A percentile compares a stretch with the other conserved stretches of the same genome.
Conservation (phyloP, 2,888 invertebrate species). For the Ferdinandea cuprea region DNA sequence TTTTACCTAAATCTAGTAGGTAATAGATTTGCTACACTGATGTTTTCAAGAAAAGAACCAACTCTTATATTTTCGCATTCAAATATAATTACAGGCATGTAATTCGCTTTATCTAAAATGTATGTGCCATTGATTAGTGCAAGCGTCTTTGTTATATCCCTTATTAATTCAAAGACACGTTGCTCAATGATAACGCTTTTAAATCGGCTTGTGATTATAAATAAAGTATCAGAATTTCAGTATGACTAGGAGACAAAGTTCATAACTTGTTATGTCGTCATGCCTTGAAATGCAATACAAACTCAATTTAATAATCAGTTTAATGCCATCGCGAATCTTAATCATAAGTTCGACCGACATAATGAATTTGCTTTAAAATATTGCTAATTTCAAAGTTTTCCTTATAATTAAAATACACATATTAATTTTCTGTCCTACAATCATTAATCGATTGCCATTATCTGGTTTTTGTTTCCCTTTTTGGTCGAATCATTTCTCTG, state of each 20-base stretch:
- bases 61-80: too few relatives aligned
- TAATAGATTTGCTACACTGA: too few relatives aligned
- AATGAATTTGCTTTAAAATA: conserved; percentile 4
- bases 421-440: conserved; percentile 11
- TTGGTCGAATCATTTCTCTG: conserved; percentile 32
- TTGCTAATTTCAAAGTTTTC: conserved; percentile 14
- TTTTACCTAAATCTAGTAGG: too few relatives aligned
- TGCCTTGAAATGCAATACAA: conserved; percentile 24
- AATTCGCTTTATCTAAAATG: neutral
- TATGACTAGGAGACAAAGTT: conserved; percentile 42
- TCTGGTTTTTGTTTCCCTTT: conserved; percentile 11
- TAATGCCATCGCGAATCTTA: neutral
- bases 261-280: conserved; percentile 52
- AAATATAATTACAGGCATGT: too few relatives aligned
- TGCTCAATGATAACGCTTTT: neutral
- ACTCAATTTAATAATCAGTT: conserved; percentile 10
- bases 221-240: neutral
- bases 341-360: neutral
- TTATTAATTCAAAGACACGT: neutral
- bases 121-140: neutral
- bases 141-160: neutral
- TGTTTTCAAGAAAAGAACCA: too few relatives aligned
- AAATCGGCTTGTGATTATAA: conserved; percentile 9
- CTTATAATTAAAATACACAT: conserved; percentile 2
- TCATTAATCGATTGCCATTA: conserved; percentile 28